These are phyloP conservation scores for Bothrops jararaca DNA, from an alignment of 2,113 vertebrate genomes.

Conservation along the genomic window DNA sequence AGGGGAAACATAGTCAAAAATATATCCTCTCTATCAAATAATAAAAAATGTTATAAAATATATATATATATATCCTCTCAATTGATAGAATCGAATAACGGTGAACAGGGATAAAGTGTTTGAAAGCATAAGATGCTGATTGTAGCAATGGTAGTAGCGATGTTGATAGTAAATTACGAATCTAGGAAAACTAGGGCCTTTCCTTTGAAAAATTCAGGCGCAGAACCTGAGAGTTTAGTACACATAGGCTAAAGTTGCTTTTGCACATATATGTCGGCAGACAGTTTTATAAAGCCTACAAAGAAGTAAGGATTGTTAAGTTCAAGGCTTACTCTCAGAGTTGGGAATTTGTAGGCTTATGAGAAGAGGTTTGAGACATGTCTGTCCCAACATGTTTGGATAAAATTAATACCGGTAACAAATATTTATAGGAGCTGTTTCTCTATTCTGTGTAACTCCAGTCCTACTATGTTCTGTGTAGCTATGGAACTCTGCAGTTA, in stretches of 20 bases:
- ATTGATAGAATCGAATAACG: neutral
- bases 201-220: neutral
- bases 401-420: slow-evolving; percentile 53
- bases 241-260: neutral
- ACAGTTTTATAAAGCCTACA: neutral
- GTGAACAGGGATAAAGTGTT: neutral
- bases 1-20: neutral
- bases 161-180: neutral
- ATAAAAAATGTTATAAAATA: too few relatives aligned
- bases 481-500: neutral
- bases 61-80: neutral
- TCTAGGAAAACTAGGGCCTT: neutral
- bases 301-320: neutral
- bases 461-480: neutral
- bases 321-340: neutral
- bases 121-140: neutral
- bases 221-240: neutral
- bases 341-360: neutral
- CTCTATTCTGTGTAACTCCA: slow-evolving; percentile 20
- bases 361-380: neutral
- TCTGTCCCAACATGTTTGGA: neutral
- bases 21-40: neutral
- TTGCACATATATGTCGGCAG: neutral
- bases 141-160: neutral
- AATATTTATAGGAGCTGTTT: slow-evolving; percentile 39